A percentile compares a stretch with the other conserved stretches of the same genome.
These are phyloP conservation scores for Lucifuga dentata DNA, from an alignment of 2,113 vertebrate genomes.

Conservation along the genomic window DNA sequence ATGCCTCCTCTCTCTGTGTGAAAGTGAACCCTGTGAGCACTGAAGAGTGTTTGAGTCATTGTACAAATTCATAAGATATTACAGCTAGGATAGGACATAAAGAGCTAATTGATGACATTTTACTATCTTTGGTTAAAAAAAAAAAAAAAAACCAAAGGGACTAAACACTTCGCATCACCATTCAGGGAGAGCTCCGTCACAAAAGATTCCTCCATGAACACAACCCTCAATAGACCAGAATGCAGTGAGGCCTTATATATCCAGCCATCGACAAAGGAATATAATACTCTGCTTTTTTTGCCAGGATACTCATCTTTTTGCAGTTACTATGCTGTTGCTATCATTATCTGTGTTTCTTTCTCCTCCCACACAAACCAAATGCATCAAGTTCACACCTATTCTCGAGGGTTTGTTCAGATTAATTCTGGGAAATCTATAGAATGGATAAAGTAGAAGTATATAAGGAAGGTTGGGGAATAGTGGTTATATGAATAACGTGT, in stretches of 20 bases:
- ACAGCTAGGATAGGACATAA: too few species aligned
- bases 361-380: conserved; percentile 40
- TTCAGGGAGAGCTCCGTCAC: too few species aligned
- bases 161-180: too few species aligned
- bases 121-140: too few species aligned
- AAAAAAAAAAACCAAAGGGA: too few species aligned
- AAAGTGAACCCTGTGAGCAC: not conserved
- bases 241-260: too few species aligned
- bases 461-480: not conserved
- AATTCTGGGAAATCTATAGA: conserved; percentile 29
- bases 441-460: conserved; percentile 12
- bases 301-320: conserved; percentile 28
- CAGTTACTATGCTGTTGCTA: conserved; percentile 28
- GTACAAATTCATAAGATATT: not conserved
- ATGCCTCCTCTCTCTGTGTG: not conserved
- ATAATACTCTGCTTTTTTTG: conserved; percentile 8
- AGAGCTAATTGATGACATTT: too few species aligned
- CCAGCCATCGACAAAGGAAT: conserved; percentile 9
- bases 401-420: conserved; percentile 20
- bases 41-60: not conserved
- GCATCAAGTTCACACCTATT: conserved; percentile 48
- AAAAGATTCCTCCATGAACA: too few species aligned
- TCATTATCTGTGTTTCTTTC: conserved; percentile 40
- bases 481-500: not conserved
- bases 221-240: not conserved